Evolutionary conservation across 2,888 invertebrate genomes (phyloP), one percentile per base, ranked within the genome.

Genomic region (Xylota sylvarum): DNA sequence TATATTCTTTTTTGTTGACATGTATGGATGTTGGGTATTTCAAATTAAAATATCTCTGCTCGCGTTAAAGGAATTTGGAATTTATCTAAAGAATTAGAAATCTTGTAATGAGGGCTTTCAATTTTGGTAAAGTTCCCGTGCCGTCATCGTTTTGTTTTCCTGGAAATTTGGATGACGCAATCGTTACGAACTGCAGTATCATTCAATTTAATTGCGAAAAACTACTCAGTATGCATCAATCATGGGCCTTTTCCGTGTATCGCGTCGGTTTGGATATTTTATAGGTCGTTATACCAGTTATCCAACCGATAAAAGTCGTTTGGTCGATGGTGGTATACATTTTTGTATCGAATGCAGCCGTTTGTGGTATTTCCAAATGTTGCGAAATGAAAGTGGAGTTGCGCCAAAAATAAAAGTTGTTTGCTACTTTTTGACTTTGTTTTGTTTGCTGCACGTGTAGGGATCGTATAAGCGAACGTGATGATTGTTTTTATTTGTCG

Each of bases 111-210:
- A 10, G 14, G 0, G 0, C 32, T 35, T 23, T 30, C 4, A 1
- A 7, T 12, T 17, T 5, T 4, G 12, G 1, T 0, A 0, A 6
- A 30, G 0, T 3, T n/a, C 10, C 32, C 7, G 55, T 35, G 27
- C 2, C 70, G 76, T 67, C 85, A 72, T 50, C 14, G 65, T 40
- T 77, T 48, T 7, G 60, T 52, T 81, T 76, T 62, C 48, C 50
- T 12, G 40, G 60, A 84, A 80, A 60, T 23, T 30, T 77, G 85
- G 58, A 85, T 85, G 85, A 85, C 85, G 85, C 85, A 85, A 85
- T 85, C 52, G 4, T 5, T 7, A 2, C n/a, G 7, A 3, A 23
- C 9, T 80, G 80, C 80, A 55, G n/a, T 48, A 48, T 85, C 85
- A 85, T 85, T 32, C 80, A 76, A 46, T 76, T 55, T 10, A 46